These are phyloP conservation scores for Charina bottae DNA, from an alignment of 2,113 vertebrate species.

Conservation along the genomic window DNA sequence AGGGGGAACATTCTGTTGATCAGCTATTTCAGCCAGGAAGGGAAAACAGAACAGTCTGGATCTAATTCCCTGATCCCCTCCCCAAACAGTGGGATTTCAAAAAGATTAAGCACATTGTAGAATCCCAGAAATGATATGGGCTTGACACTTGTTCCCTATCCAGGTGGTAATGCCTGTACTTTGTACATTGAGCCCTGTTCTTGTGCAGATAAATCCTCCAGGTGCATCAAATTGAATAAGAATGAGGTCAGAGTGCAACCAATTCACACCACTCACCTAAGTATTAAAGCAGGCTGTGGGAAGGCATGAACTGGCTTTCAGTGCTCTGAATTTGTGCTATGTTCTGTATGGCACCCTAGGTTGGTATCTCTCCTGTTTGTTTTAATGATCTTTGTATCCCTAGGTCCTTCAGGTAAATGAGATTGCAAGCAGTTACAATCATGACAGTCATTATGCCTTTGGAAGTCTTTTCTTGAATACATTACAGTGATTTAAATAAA, in stretches of 20 bases:
- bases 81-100: too few relatives aligned
- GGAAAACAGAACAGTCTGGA: not conserved
- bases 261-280: not conserved
- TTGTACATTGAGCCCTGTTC: too few relatives aligned
- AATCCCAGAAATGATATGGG: not conserved
- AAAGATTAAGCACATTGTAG: not conserved
- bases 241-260: not conserved
- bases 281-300: not conserved
- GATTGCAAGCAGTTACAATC: constrained; percentile 21
- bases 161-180: not conserved
- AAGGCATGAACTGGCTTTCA: not conserved
- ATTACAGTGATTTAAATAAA: not conserved
- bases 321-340: constrained; percentile 5
- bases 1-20: not conserved
- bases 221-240: not conserved
- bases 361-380: constrained; percentile 9
- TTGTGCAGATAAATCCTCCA: not conserved
- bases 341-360: constrained; percentile 4
- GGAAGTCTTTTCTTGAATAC: constrained; percentile 13
- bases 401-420: constrained; percentile 35
- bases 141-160: not conserved
- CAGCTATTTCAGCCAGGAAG: not conserved
- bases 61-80: not conserved
- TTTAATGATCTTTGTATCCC: constrained; percentile 24
- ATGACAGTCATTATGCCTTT: constrained; percentile 11